Conservation (phyloP, 2,797 vertebrate genomes). For the Tamandua tetradactyla region DNA sequence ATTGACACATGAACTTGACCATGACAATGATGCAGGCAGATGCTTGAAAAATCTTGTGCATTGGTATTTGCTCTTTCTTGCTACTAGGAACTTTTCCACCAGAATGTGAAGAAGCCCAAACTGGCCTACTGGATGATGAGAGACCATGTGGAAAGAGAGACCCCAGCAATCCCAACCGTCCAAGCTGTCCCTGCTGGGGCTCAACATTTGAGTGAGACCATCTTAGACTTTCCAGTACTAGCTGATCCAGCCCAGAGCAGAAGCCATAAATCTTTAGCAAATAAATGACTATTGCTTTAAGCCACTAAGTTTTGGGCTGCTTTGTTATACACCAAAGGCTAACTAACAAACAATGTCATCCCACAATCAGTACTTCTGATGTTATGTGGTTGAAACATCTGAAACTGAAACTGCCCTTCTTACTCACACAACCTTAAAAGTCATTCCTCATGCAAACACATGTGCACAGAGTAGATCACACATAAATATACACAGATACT, state of each 20-base stretch:
- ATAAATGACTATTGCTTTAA: slow-evolving; percentile 2
- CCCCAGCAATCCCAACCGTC: not conserved
- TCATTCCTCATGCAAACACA: not conserved
- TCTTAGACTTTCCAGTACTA: not conserved
- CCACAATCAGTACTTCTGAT: not conserved
- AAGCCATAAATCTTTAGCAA: slow-evolving; percentile 30
- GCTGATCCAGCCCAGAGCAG: not conserved
- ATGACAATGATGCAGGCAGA: not conserved
- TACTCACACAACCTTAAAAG: slow-evolving; percentile 44
- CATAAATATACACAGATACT: not conserved
- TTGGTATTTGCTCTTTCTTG: not conserved
- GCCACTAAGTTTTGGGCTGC: not conserved
- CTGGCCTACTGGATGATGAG: not conserved
- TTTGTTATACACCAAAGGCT: slow-evolving; percentile 33
- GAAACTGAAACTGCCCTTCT: not conserved
- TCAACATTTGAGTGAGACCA: not conserved
- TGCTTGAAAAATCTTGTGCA: not conserved
- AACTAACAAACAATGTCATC: slow-evolving; percentile 17
- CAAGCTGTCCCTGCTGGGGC: not conserved
- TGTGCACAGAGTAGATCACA: not conserved
- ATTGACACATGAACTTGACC: no score
- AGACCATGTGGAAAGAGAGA: not conserved
- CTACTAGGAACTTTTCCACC: not conserved
- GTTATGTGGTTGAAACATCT: not conserved
- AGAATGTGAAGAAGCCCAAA: not conserved